phyloP scores from a whole-genome alignment of 53 echinoderm and acorn worm species.

The Henricia sp. region DNA sequence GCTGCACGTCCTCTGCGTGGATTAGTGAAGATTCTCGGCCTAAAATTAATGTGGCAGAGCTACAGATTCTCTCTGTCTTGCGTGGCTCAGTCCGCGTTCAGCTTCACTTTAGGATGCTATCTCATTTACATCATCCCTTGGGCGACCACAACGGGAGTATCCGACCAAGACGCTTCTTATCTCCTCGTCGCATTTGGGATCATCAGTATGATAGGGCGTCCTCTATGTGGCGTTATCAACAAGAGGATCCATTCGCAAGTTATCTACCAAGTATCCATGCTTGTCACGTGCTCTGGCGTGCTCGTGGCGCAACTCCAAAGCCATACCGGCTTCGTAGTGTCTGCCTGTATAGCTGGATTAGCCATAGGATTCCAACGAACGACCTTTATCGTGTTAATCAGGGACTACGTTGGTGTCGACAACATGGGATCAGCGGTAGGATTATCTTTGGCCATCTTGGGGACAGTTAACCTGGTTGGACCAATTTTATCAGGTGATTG shows the following conservation, averaged over 20 bases:
- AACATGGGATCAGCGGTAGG: conserved; percentile 25
- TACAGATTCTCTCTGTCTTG: background rate
- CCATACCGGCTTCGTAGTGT: background rate
- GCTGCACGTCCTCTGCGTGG: background rate
- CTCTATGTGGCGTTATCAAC: background rate
- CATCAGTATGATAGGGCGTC: background rate
- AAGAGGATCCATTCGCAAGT: background rate
- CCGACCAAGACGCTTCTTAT: conserved; percentile 1
- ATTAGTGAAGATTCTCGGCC: background rate
- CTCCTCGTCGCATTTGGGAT: background rate
- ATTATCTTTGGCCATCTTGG: background rate
- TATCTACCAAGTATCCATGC: background rate
- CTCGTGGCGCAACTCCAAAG: conserved; percentile 11
- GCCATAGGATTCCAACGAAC: background rate
- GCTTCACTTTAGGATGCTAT: background rate
- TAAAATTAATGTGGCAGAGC: conserved; percentile 1
- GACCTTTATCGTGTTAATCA: background rate
- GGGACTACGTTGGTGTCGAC: conserved; percentile 1
- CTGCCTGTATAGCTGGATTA: background rate
- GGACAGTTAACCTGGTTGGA: background rate
- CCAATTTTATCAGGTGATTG: conserved; percentile 27
- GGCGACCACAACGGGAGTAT: background rate
- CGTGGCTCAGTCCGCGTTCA: background rate
- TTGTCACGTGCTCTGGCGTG: background rate
- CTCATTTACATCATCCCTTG: conserved; percentile 12